Conservation (phyloP, 2,113 vertebrate species). For the Ceyx melanurus region DNA sequence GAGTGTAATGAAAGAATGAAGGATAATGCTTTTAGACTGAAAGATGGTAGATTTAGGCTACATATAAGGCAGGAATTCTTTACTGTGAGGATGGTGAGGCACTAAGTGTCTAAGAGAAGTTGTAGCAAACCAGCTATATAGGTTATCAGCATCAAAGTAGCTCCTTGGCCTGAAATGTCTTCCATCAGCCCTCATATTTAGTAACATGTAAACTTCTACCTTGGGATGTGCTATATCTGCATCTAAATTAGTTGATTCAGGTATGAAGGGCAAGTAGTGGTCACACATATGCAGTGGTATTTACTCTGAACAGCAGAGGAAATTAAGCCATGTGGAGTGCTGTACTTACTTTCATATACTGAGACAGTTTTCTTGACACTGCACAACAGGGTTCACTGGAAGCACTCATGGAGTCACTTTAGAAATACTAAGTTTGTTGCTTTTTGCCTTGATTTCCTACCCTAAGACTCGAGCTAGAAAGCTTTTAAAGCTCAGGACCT, state of each 20-base stretch:
- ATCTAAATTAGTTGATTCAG: not conserved
- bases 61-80: not conserved
- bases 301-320: not conserved
- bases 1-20: not conserved
- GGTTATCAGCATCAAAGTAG: not conserved
- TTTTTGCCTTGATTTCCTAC: not conserved
- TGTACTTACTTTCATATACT: rapidly evolving
- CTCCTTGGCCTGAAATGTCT: not conserved
- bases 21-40: not conserved
- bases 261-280: not conserved
- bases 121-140: not conserved
- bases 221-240: not conserved
- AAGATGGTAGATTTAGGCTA: not conserved
- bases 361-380: not conserved
- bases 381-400: not conserved
- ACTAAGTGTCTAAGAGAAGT: not conserved
- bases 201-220: not conserved
- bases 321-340: rapidly evolving
- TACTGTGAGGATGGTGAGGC: not conserved
- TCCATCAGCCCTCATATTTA: not conserved
- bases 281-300: not conserved
- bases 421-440: not conserved
- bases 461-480: not conserved
- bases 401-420: not conserved
- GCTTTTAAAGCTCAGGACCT: not conserved